A percentile compares a stretch with the other conserved stretches of the same genome.
Evolutionary conservation across 2,113 vertebrate species (phyloP).

Genomic region (Melanerpes aurifrons): DNA sequence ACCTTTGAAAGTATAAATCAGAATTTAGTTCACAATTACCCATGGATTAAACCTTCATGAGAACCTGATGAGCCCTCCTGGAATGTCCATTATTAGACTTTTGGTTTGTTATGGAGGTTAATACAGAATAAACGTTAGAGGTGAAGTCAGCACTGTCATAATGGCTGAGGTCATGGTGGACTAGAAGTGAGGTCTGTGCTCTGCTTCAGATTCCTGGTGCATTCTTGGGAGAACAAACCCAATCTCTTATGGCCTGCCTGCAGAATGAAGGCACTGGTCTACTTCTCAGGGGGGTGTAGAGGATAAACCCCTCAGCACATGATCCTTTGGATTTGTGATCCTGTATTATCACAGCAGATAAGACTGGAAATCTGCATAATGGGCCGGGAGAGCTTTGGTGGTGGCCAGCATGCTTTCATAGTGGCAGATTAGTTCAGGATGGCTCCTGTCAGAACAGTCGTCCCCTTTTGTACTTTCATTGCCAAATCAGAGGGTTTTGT

Average conservation of each 20-base stretch:
- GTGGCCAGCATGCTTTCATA: neutral
- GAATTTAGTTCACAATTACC: neutral
- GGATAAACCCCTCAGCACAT: neutral
- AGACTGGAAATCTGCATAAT: neutral
- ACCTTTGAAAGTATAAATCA: neutral
- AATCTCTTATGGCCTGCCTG: neutral
- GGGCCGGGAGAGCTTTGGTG: neutral
- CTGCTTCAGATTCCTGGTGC: neutral
- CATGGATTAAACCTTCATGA: neutral
- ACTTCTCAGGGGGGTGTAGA: neutral
- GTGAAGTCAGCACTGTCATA: accelerated
- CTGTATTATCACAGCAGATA: neutral
- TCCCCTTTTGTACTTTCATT: neutral
- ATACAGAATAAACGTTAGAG: neutral
- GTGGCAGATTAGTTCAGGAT: neutral
- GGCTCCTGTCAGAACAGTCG: accelerated
- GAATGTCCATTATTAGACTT: neutral
- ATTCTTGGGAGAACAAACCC: neutral
- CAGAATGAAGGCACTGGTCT: neutral
- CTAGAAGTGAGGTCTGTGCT: neutral
- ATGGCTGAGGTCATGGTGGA: neutral
- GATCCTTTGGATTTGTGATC: neutral
- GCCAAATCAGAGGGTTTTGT: neutral
- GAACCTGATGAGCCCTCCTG: neutral
- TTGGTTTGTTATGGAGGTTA: neutral